Evolutionary conservation across 1,140 invertebrate genomes (phyloP).

Genomic region (Schlechtendalia chinensis): DNA sequence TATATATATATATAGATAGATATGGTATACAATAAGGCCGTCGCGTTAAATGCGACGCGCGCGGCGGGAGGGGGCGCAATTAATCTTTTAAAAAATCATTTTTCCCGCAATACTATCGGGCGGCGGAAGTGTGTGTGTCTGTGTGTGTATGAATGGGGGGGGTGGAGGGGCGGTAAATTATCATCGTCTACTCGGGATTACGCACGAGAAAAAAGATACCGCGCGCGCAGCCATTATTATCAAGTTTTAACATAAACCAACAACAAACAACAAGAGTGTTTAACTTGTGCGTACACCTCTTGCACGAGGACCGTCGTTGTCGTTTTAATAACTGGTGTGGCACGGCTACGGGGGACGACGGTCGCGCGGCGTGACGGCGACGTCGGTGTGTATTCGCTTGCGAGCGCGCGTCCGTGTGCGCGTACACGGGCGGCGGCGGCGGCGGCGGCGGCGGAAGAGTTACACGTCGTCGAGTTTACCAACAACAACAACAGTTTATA

Average conservation of each 20-base stretch:
- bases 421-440: background rate
- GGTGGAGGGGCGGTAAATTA: conserved; percentile 34
- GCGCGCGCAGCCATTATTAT: conserved; percentile 24
- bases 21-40: background rate
- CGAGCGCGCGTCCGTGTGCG: background rate
- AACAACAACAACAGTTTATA: conserved; percentile 49
- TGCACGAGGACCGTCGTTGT: background rate
- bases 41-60: background rate
- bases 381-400: background rate
- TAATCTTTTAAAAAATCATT: conserved; percentile 40
- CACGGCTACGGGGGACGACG: too few species aligned
- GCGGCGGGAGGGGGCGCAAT: background rate
- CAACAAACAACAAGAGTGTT: conserved; percentile 44
- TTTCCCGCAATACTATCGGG: conserved; percentile 27
- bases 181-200: conserved; percentile 22
- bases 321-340: conserved; percentile 27
- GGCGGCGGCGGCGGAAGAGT: background rate
- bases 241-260: conserved; percentile 44
- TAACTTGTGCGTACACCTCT: conserved; percentile 30
- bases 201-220: conserved; percentile 29
- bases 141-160: too few species aligned
- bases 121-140: too few species aligned
- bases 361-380: background rate
- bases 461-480: conserved; percentile 41
- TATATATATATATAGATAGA: background rate